A percentile compares a stretch with the other conserved stretches of the same genome.
Conservation (phyloP, 2,797 vertebrate genomes). For the Tangara arthus region DNA sequence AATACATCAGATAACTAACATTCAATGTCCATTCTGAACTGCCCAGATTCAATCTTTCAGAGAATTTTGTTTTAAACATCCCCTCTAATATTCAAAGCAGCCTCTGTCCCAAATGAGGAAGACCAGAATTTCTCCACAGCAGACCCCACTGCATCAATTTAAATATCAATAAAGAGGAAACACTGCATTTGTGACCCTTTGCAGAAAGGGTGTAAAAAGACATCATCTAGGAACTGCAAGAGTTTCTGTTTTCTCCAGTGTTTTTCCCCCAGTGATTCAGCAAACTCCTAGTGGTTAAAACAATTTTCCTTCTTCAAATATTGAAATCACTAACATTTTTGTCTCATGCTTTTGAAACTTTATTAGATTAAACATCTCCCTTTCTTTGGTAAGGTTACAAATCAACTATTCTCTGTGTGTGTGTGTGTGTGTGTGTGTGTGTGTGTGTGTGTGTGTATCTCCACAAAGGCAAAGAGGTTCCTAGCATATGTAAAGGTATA, state of each 20-base stretch:
- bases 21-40: background rate
- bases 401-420: background rate
- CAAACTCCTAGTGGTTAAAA: background rate
- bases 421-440: background rate
- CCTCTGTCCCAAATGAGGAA: background rate
- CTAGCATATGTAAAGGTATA: background rate
- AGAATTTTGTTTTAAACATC: background rate
- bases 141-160: background rate
- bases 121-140: background rate
- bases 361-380: background rate
- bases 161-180: background rate
- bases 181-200: background rate
- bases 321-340: background rate
- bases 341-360: background rate
- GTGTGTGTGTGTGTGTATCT: rapidly evolving
- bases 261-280: background rate
- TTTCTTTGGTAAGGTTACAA: background rate
- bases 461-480: background rate
- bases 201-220: background rate
- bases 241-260: background rate
- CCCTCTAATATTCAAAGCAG: background rate
- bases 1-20: background rate
- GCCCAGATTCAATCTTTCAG: background rate
- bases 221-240: background rate
- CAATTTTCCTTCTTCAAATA: background rate